Conservation (phyloP, 2,797 vertebrate genomes). For the Glyptemys insculpta region DNA sequence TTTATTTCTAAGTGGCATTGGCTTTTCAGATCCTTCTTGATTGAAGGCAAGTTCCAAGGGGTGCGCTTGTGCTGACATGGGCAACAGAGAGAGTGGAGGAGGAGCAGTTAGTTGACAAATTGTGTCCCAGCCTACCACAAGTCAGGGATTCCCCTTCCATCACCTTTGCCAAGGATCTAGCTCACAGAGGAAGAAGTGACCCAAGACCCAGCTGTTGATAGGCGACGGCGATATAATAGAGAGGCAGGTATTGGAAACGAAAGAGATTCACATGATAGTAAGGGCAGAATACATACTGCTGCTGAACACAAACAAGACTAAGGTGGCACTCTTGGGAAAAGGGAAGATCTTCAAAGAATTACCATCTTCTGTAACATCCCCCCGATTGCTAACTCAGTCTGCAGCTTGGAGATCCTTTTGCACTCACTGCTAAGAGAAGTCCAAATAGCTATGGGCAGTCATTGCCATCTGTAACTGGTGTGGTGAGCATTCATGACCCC, state of each 20-base stretch:
- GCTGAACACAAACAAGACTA: background rate
- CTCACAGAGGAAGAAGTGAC: conserved; percentile 13
- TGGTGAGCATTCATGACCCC: background rate
- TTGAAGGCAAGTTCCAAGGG: background rate
- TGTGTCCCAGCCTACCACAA: background rate
- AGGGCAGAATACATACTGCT: background rate
- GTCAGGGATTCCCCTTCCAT: background rate
- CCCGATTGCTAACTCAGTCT: background rate
- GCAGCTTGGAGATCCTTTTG: background rate
- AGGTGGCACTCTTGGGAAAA: background rate
- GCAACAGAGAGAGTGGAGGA: background rate
- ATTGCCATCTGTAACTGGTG: background rate
- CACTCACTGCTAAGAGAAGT: accelerated
- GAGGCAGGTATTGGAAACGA: background rate
- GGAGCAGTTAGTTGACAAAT: background rate
- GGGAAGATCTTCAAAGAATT: background rate
- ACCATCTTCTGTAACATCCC: background rate
- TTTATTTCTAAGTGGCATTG: background rate
- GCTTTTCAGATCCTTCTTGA: background rate
- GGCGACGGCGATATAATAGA: background rate
- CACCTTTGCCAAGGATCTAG: background rate
- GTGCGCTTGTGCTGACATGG: background rate
- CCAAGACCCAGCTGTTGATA: background rate
- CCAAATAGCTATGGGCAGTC: background rate
- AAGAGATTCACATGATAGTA: background rate